Percentiles rank a stretch among this genome's conserved stretches.
These are phyloP conservation scores for Leptinotarsa texana DNA, from an alignment of 1,140 invertebrate species.

Conservation along the genomic window DNA sequence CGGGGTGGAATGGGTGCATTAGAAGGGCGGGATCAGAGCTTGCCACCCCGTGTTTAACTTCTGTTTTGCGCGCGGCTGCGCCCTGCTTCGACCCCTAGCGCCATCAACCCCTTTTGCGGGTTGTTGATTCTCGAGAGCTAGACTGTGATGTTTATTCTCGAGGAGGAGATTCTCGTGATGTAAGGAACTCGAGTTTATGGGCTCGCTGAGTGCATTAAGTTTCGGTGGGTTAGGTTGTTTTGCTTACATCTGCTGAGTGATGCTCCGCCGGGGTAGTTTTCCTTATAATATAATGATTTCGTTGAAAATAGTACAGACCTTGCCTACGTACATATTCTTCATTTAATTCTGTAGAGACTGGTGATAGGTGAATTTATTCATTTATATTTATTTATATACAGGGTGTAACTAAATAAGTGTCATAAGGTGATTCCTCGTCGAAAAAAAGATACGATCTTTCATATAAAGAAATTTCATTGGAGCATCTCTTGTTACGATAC, in stretches of 20 bases:
- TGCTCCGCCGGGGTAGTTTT: too few relatives aligned
- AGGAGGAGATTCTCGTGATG: not conserved
- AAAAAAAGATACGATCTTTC: too few relatives aligned
- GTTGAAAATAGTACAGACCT: not conserved
- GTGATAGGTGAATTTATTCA: too few relatives aligned
- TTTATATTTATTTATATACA: too few relatives aligned
- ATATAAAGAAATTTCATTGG: too few relatives aligned
- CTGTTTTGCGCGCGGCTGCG: conserved; percentile 48
- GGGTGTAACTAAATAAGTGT: too few relatives aligned
- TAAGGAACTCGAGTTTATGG: not conserved
- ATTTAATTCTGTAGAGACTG: too few relatives aligned
- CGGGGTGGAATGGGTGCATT: conserved; percentile 12
- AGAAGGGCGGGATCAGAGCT: conserved; percentile 53
- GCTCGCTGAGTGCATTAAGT: not conserved
- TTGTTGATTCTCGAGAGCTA: conserved; percentile 25
- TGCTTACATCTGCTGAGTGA: too few relatives aligned
- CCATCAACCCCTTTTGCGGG: conserved; percentile 33
- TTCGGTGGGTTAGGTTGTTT: too few relatives aligned
- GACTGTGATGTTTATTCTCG: conserved; percentile 32
- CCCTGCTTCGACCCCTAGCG: conserved; percentile 25
- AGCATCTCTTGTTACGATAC: too few relatives aligned
- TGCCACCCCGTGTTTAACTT: conserved; percentile 56
- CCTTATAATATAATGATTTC: not conserved
- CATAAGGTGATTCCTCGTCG: too few relatives aligned
- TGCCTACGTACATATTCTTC: too few relatives aligned